These are phyloP conservation scores for Campopleginae sp. DNA, from an alignment of 2,888 invertebrate species.

Conservation along the genomic window DNA sequence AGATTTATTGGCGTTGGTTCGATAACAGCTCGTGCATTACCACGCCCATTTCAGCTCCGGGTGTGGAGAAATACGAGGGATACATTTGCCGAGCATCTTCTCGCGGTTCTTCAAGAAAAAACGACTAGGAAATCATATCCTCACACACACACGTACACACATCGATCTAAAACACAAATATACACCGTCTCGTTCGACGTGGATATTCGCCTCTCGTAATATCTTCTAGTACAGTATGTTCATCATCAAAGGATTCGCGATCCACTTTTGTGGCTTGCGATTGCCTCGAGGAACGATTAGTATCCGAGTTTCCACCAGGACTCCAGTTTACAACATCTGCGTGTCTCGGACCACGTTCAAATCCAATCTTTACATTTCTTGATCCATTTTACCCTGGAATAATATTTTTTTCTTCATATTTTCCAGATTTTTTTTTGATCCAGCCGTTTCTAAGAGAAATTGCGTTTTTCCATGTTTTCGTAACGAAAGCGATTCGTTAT, in stretches of 20 bases:
- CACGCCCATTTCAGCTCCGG: constrained; percentile 78
- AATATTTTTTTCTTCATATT: background rate
- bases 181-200: constrained; percentile 4
- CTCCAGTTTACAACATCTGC: constrained; percentile 34
- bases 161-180: background rate
- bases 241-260: constrained; percentile 46
- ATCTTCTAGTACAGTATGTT: constrained; percentile 1
- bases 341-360: constrained; percentile 16
- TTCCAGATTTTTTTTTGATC: background rate
- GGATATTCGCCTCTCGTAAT: constrained; percentile 37
- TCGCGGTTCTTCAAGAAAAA: constrained; percentile 25
- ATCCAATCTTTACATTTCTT: background rate
- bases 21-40: constrained; percentile 82
- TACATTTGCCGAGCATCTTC: constrained; percentile 63
- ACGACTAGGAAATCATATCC: constrained; percentile 32
- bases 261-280: constrained; percentile 49
- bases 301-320: constrained; percentile 50
- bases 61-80: constrained; percentile 63
- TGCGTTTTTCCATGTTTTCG: background rate
- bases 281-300: constrained; percentile 33
- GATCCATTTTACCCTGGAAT: background rate
- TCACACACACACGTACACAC: constrained; percentile 16
- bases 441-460: background rate
- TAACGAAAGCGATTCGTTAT: background rate
- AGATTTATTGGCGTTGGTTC: constrained; percentile 82